Percentiles rank a stretch among this genome's conserved stretches.
phyloP scores from a whole-genome alignment of 2,888 invertebrate species.

The Fabriciana adippe region DNA sequence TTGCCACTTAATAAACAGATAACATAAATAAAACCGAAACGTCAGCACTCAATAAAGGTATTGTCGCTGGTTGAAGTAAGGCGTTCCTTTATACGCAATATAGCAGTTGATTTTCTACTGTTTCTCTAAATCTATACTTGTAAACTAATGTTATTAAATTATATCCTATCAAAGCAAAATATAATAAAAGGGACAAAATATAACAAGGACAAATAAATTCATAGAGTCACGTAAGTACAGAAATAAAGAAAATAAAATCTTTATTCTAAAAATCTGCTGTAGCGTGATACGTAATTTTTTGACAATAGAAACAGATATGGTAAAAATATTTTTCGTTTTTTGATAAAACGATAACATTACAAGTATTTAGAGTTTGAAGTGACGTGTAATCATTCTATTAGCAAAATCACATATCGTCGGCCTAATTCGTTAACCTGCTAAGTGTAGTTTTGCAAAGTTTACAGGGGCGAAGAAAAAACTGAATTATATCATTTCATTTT shows the following conservation, averaged over 20 bases:
- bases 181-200: background rate
- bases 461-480: too few species aligned
- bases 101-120: background rate
- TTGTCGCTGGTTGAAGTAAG: background rate
- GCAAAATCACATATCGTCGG: too few species aligned
- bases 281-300: background rate
- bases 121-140: background rate
- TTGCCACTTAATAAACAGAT: slow-evolving; percentile 12
- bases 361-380: background rate
- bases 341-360: background rate
- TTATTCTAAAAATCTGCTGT: background rate
- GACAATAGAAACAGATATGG: background rate
- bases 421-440: too few species aligned
- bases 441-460: too few species aligned
- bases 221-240: too few species aligned
- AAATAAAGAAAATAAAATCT: background rate
- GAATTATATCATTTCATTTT: too few species aligned
- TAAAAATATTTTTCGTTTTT: background rate
- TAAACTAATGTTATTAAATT: background rate
- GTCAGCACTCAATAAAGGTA: slow-evolving; percentile 22
- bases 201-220: background rate
- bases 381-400: slow-evolving; percentile 13
- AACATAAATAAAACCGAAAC: slow-evolving; percentile 19
- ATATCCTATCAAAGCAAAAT: background rate
- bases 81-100: background rate